Conservation (phyloP, 2,113 vertebrate genomes). For the Pelmatolapia mariae region DNA sequence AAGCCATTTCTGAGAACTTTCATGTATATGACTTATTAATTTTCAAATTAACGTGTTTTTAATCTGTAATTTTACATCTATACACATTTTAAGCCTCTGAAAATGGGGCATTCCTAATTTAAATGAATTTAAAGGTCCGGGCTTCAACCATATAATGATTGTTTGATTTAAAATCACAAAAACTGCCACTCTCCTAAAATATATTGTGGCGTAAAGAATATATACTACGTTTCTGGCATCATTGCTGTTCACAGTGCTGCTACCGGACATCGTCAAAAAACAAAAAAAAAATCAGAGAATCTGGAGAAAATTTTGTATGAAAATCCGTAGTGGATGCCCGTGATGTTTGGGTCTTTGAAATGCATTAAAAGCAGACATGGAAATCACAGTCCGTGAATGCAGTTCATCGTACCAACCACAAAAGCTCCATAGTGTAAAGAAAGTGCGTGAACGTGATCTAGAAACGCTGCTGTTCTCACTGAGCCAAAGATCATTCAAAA, state of each 20-base stretch:
- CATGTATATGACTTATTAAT: not conserved
- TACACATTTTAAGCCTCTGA: not conserved
- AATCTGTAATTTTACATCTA: not conserved
- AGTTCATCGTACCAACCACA: not conserved
- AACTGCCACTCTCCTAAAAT: not conserved
- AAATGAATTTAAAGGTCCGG: not conserved
- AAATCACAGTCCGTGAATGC: not conserved
- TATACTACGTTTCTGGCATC: not conserved
- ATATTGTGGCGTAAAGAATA: not conserved
- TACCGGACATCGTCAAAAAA: not conserved
- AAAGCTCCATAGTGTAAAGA: not conserved
- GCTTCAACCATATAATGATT: not conserved
- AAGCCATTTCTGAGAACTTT: not conserved
- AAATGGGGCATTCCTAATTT: not conserved
- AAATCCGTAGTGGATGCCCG: not conserved
- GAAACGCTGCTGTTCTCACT: not conserved
- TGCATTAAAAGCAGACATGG: not conserved
- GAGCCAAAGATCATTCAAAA: not conserved
- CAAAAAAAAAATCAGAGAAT: not conserved
- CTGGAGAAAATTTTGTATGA: not conserved
- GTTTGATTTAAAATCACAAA: not conserved
- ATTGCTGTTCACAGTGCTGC: not conserved
- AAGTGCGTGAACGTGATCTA: not conserved
- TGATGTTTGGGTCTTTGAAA: not conserved
- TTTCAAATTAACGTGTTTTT: not conserved